phyloP scores from a whole-genome alignment of 2,797 vertebrate species.

The Percopsis omiscomaycus region DNA sequence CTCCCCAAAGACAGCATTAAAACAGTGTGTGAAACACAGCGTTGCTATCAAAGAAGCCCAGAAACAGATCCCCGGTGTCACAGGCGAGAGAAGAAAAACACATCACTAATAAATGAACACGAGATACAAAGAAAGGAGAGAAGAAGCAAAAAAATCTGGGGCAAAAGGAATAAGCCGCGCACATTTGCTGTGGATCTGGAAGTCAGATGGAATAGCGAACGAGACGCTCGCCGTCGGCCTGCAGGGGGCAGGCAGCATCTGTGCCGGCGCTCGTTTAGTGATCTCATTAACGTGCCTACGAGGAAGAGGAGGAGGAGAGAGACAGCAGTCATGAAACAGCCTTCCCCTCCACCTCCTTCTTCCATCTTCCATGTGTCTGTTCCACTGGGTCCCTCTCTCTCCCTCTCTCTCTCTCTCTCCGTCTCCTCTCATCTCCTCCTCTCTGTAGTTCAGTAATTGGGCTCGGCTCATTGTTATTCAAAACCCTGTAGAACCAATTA shows the following conservation, averaged over 20 bases:
- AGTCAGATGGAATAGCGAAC: constrained; percentile 87
- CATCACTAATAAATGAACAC: constrained; percentile 81
- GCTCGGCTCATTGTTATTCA: constrained; percentile 79
- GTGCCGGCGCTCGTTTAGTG: constrained; percentile 82
- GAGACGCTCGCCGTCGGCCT: constrained; percentile 71
- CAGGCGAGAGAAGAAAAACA: constrained; percentile 59
- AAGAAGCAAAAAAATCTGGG: constrained; percentile 61
- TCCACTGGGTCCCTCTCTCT: constrained; percentile 63
- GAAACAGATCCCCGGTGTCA: constrained; percentile 61
- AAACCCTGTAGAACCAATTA: constrained; percentile 88
- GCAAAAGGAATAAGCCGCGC: constrained; percentile 68
- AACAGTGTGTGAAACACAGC: constrained; percentile 59
- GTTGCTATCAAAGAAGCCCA: constrained; percentile 65
- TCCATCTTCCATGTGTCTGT: constrained; percentile 58
- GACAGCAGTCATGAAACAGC: constrained; percentile 65
- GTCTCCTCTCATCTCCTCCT: constrained; percentile 60
- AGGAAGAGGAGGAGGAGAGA: constrained; percentile 62
- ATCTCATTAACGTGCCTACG: constrained; percentile 80
- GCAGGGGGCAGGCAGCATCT: constrained; percentile 72
- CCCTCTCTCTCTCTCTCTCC: constrained; percentile 43
- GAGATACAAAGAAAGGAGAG: constrained; percentile 60
- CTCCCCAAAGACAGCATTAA: constrained; percentile 68
- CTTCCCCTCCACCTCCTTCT: constrained; percentile 46
- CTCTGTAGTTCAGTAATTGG: constrained; percentile 81
- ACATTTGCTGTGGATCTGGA: constrained; percentile 69